phyloP scores from a whole-genome alignment of 2,113 vertebrate genomes.

The Oryzias curvinotus region DNA sequence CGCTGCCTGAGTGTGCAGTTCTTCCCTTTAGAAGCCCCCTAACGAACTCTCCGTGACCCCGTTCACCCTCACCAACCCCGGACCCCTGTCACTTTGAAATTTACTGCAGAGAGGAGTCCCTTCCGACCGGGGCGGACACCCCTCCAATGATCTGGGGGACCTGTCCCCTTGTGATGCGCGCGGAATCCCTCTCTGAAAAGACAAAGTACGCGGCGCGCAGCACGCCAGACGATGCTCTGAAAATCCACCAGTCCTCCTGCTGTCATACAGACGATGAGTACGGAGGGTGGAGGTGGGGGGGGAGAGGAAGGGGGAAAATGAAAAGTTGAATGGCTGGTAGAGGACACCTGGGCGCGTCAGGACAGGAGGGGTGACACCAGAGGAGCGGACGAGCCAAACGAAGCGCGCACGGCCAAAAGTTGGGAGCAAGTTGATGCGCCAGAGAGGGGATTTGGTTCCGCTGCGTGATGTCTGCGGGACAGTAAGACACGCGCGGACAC shows the following conservation, averaged over 20 bases:
- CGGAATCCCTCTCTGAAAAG: slow-evolving; percentile 72
- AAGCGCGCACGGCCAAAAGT: slow-evolving; percentile 55
- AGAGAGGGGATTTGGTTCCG: slow-evolving; percentile 56
- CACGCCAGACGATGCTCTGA: slow-evolving; percentile 60
- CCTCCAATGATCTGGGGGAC: slow-evolving; percentile 37
- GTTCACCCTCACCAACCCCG: slow-evolving; percentile 80
- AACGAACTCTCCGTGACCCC: slow-evolving; percentile 89
- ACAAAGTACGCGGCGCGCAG: slow-evolving; percentile 49
- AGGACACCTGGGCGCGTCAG: slow-evolving; percentile 73
- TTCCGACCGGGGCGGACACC: slow-evolving; percentile 77
- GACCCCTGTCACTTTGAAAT: slow-evolving; percentile 89
- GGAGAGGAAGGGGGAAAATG: slow-evolving; percentile 41
- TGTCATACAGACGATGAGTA: slow-evolving; percentile 63
- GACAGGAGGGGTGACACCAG: slow-evolving; percentile 70
- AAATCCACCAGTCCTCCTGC: slow-evolving; percentile 22
- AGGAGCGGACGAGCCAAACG: slow-evolving; percentile 58
- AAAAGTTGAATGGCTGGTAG: slow-evolving; percentile 67
- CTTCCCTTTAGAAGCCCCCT: slow-evolving; percentile 76
- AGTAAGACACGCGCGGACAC: slow-evolving; percentile 20
- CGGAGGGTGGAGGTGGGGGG: slow-evolving; percentile 32
- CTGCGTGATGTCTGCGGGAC: slow-evolving; percentile 39
- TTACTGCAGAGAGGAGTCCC: slow-evolving; percentile 81
- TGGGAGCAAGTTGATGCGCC: slow-evolving; percentile 64
- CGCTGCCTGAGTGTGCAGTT: slow-evolving; percentile 54
- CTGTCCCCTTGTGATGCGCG: slow-evolving; percentile 70